phyloP scores from a whole-genome alignment of 2,888 invertebrate genomes.

The Lithodes maja region DNA sequence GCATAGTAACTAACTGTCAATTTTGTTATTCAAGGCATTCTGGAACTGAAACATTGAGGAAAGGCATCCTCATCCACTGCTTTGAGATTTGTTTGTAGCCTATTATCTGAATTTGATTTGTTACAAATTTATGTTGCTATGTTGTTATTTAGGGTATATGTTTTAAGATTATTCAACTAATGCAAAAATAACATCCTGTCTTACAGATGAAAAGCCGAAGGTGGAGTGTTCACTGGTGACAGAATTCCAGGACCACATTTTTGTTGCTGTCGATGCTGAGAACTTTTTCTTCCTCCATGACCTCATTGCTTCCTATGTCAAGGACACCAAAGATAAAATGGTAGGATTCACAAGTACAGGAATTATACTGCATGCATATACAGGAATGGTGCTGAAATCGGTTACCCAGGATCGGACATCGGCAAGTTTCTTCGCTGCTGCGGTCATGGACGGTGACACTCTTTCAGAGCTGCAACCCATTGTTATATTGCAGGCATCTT shows the following conservation, averaged over 20 bases:
- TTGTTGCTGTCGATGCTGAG: slow-evolving; percentile 94
- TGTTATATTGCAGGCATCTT: too few species aligned
- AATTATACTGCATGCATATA: background rate
- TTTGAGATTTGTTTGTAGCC: too few species aligned
- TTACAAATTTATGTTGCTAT: background rate
- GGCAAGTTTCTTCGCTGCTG: too few species aligned
- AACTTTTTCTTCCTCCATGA: slow-evolving; percentile 98
- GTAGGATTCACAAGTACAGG: slow-evolving; percentile 27
- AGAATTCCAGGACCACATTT: slow-evolving; percentile 98
- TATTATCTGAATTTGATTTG: too few species aligned
- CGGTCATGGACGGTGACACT: too few species aligned
- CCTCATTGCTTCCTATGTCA: slow-evolving; percentile 95
- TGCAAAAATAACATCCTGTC: background rate
- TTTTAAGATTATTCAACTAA: background rate
- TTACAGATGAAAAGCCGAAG: slow-evolving; percentile 80
- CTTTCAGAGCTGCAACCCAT: too few species aligned
- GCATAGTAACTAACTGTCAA: too few species aligned
- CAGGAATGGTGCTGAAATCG: background rate
- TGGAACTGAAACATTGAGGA: too few species aligned
- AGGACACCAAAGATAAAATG: slow-evolving; percentile 78
- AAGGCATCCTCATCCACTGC: too few species aligned
- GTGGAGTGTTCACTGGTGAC: slow-evolving; percentile 98
- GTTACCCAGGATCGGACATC: too few species aligned
- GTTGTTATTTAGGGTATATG: background rate
- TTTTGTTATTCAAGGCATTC: too few species aligned